These are phyloP conservation scores for Tinamus major DNA, from an alignment of 2,797 vertebrate genomes.

Conservation along the genomic window DNA sequence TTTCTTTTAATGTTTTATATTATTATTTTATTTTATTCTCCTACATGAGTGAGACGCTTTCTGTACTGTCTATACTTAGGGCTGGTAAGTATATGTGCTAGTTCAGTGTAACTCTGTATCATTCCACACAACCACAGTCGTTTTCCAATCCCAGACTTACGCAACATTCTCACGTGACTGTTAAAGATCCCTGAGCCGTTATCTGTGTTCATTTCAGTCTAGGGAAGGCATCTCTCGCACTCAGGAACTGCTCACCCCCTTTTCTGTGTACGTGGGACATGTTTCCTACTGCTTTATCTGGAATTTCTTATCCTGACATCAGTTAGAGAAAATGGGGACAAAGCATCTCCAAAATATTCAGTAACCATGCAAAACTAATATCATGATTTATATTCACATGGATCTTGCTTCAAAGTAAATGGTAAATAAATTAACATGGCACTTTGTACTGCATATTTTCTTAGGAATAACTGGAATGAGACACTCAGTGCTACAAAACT, in stretches of 20 bases:
- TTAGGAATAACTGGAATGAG: background rate
- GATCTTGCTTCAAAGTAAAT: background rate
- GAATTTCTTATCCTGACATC: background rate
- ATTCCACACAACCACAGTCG: background rate
- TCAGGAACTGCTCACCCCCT: background rate
- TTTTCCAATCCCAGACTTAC: background rate
- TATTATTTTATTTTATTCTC: background rate
- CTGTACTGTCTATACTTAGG: background rate
- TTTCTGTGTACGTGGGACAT: accelerated
- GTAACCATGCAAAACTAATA: background rate
- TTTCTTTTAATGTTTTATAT: background rate
- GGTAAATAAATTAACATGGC: background rate
- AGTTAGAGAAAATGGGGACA: background rate
- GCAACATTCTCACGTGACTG: background rate
- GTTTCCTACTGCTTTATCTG: background rate
- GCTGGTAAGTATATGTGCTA: background rate
- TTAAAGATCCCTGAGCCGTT: no score
- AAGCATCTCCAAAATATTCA: background rate
- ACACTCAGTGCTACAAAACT: background rate
- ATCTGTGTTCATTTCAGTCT: background rate
- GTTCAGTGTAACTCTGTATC: background rate
- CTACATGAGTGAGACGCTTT: background rate
- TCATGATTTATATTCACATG: background rate
- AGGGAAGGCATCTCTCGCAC: background rate
- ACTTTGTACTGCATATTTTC: accelerated